Conservation (phyloP, 2,113 vertebrate species). For the Muntiacus reevesi region DNA sequence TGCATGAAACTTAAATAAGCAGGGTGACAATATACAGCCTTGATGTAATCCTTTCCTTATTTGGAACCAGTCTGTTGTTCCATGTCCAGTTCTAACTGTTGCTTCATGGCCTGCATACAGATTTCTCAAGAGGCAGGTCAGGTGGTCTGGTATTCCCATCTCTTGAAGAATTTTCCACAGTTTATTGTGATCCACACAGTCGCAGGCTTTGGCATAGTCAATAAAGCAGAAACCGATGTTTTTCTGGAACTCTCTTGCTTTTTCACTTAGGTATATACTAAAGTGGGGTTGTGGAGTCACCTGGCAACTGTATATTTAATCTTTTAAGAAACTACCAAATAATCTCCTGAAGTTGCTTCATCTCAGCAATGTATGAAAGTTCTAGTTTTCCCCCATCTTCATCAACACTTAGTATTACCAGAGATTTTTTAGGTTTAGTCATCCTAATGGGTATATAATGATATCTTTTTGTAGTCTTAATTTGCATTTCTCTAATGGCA, state of each 20-base stretch:
- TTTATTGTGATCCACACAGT: not conserved
- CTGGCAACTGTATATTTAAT: not conserved
- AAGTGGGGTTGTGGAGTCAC: not conserved
- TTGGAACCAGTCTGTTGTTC: not conserved
- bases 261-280: not conserved
- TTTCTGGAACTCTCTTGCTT: not conserved
- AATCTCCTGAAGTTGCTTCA: conserved; percentile 10
- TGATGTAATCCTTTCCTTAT: not conserved
- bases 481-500: not conserved
- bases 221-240: not conserved
- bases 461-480: not conserved
- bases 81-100: not conserved
- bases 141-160: not conserved
- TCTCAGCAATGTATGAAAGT: not conserved
- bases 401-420: not conserved
- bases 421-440: not conserved
- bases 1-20: not conserved
- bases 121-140: not conserved
- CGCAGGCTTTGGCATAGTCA: not conserved
- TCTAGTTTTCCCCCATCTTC: not conserved
- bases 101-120: not conserved
- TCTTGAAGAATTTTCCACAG: not conserved
- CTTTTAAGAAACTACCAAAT: conserved; percentile 29
- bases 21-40: not conserved
- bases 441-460: not conserved